Evolutionary conservation across 2,888 invertebrate genomes (phyloP).

Genomic region (Luperina nickerlii): DNA sequence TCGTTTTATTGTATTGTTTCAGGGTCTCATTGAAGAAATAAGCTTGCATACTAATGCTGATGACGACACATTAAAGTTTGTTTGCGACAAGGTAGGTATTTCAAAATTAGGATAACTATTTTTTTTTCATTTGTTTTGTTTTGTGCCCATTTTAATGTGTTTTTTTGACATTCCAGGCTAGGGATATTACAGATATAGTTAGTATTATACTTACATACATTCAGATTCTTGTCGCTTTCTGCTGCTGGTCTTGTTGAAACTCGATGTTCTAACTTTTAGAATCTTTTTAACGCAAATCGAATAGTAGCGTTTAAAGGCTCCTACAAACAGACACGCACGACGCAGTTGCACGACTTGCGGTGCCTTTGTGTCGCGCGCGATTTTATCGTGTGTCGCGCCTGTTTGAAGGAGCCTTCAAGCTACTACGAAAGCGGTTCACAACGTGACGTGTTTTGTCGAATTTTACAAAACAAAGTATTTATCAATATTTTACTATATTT

Average conservation of each 20-base stretch:
- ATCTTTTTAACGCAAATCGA: slow-evolving; percentile 54
- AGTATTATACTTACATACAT: slow-evolving; percentile 73
- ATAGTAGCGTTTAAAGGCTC: background rate
- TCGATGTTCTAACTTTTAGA: slow-evolving; percentile 53
- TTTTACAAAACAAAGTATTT: background rate
- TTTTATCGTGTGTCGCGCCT: no score
- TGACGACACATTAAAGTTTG: slow-evolving; percentile 22
- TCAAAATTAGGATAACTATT: background rate
- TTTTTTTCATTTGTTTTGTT: slow-evolving; percentile 23
- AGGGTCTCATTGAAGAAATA: slow-evolving; percentile 78
- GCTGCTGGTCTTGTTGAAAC: slow-evolving; percentile 66
- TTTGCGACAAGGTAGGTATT: slow-evolving; percentile 75
- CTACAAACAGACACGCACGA: no score
- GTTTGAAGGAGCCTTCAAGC: no score
- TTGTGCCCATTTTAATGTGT: slow-evolving; percentile 64
- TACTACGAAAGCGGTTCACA: slow-evolving; percentile 6
- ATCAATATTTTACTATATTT: background rate
- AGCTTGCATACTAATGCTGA: slow-evolving; percentile 70
- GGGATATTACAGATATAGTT: slow-evolving; percentile 76
- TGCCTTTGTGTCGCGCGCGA: no score
- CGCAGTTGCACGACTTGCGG: no score
- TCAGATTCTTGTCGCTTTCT: slow-evolving; percentile 64
- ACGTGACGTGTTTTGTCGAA: background rate
- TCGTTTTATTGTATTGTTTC: slow-evolving; percentile 69
- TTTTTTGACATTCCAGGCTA: slow-evolving; percentile 75